Evolutionary conservation across 2,113 vertebrate genomes (phyloP).

Genomic region (Urocitellus parryii): DNA sequence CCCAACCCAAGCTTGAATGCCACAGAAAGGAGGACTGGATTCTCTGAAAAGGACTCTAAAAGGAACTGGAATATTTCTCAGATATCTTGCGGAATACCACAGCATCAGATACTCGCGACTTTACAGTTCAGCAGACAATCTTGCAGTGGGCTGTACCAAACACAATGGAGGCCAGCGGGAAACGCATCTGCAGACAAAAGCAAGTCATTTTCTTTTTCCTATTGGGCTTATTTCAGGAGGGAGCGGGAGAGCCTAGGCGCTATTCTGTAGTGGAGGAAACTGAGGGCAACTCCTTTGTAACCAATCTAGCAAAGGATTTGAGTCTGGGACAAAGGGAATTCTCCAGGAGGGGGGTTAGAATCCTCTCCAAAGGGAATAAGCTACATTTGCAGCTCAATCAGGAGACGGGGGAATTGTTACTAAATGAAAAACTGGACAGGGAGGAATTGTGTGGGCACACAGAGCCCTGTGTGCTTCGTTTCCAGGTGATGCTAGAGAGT

Average conservation of each 20-base stretch:
- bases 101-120: not conserved
- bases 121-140: not conserved
- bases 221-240: not conserved
- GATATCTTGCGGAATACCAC: not conserved
- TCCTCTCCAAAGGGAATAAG: slow-evolving; percentile 85
- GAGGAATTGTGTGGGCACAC: slow-evolving; percentile 88
- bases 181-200: slow-evolving; percentile 69
- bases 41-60: not conserved
- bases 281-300: slow-evolving; percentile 86
- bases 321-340: slow-evolving; percentile 87
- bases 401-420: slow-evolving; percentile 87
- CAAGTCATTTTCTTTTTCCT: slow-evolving; percentile 73
- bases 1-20: not conserved
- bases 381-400: slow-evolving; percentile 86
- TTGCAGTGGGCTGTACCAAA: not conserved
- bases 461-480: slow-evolving; percentile 85
- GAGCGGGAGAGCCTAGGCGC: not conserved
- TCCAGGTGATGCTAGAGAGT: slow-evolving; percentile 90
- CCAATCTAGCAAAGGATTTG: slow-evolving; percentile 89
- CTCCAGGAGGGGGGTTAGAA: slow-evolving; percentile 83
- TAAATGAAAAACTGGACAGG: slow-evolving; percentile 88
- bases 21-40: not conserved
- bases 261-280: slow-evolving; percentile 87
- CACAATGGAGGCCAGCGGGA: slow-evolving; percentile 59
- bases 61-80: not conserved